These are phyloP conservation scores for Rhinichthys osculus DNA, from an alignment of 2,797 vertebrate species.

Conservation along the genomic window DNA sequence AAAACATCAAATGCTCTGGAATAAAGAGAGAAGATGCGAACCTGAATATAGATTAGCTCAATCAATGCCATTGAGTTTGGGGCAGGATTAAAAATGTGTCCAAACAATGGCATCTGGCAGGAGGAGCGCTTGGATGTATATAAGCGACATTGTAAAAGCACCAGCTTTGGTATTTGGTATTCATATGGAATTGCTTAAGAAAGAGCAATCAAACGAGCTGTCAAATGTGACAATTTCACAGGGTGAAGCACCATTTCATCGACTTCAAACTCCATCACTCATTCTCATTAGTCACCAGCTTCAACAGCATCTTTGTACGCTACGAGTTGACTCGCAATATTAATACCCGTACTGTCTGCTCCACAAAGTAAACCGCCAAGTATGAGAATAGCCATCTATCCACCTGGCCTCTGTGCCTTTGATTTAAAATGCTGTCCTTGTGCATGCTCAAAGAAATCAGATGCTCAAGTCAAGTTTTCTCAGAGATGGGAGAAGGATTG, in stretches of 20 bases:
- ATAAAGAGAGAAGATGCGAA: too few species aligned
- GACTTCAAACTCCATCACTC: constrained; percentile 72
- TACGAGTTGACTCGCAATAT: constrained; percentile 69
- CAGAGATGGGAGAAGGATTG: neutral
- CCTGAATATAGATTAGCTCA: neutral
- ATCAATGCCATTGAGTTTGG: neutral
- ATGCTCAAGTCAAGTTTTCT: neutral
- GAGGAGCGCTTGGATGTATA: neutral
- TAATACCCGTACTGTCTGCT: constrained; percentile 53
- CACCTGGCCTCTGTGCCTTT: constrained; percentile 1
- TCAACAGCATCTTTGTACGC: constrained; percentile 67
- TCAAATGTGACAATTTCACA: constrained; percentile 73
- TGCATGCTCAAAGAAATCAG: constrained; percentile 17
- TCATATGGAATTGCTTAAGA: constrained; percentile 58
- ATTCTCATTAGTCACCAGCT: constrained; percentile 75
- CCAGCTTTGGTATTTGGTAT: constrained; percentile 9
- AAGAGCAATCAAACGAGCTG: constrained; percentile 75
- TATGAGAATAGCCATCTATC: constrained; percentile 32
- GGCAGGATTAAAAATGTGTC: neutral
- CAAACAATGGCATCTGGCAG: neutral
- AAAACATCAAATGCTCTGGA: too few species aligned
- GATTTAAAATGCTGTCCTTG: constrained; percentile 11
- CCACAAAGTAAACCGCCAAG: constrained; percentile 26
- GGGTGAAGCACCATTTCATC: constrained; percentile 70
- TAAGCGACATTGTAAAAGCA: constrained; percentile 7